Conservation (phyloP, 2,888 invertebrate genomes). For the Ptychoptera albimana region DNA sequence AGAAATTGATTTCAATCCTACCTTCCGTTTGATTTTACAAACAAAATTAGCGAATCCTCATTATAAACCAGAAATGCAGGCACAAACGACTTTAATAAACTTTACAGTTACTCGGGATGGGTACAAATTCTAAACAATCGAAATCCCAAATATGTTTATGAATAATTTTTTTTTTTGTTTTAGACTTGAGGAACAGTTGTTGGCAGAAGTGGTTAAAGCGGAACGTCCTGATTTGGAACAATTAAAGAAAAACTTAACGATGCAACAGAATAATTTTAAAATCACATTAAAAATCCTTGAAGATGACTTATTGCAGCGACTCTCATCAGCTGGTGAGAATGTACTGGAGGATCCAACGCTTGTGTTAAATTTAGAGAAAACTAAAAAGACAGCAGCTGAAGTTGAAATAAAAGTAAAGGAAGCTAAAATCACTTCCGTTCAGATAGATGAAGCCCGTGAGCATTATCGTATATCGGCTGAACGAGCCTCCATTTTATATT, state of each 20-base stretch:
- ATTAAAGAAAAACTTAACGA: constrained; percentile 66
- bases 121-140: constrained; percentile 20
- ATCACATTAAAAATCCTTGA: constrained; percentile 83
- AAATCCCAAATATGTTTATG: too few species aligned
- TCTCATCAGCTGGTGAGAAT: constrained; percentile 83
- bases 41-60: constrained; percentile 92
- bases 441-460: constrained; percentile 85
- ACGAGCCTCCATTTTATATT: constrained; percentile 79
- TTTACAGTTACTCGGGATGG: constrained; percentile 90
- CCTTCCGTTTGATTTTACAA: constrained; percentile 72
- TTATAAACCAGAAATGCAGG: constrained; percentile 94
- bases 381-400: constrained; percentile 83
- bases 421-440: constrained; percentile 67
- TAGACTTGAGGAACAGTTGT: constrained; percentile 69
- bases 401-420: constrained; percentile 76
- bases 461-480: constrained; percentile 72
- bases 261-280: constrained; percentile 88
- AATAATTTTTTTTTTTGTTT: not conserved
- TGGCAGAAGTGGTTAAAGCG: constrained; percentile 85
- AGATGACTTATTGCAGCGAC: constrained; percentile 70
- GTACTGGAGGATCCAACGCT: constrained; percentile 80
- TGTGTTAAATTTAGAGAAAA: constrained; percentile 83
- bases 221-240: constrained; percentile 84
- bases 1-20: constrained; percentile 74
- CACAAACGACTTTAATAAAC: constrained; percentile 87